Evolutionary conservation across 2,888 invertebrate species (phyloP).

Genomic region (Ariolimax columbianus): DNA sequence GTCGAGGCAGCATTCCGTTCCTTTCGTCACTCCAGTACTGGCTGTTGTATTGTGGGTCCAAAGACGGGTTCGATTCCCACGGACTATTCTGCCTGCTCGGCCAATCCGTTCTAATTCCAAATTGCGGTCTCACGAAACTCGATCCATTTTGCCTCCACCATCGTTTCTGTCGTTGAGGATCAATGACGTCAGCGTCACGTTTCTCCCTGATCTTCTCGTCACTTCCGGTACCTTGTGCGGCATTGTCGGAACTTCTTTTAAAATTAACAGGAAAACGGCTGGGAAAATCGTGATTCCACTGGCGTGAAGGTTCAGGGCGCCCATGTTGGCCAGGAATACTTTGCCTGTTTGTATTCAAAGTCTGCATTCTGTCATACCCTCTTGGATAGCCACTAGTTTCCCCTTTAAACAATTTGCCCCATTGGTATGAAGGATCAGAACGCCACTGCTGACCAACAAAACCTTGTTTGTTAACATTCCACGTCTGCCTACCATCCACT

Average conservation of each 20-base stretch:
- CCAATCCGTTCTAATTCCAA: background rate
- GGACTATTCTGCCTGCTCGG: background rate
- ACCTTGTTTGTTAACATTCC: background rate
- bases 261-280: background rate
- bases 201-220: background rate
- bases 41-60: background rate
- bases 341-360: background rate
- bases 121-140: background rate
- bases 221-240: background rate
- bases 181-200: background rate
- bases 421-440: no score
- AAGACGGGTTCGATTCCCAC: background rate
- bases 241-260: background rate
- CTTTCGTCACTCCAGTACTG: background rate
- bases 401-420: no score
- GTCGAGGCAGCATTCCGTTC: background rate
- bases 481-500: background rate
- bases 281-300: background rate
- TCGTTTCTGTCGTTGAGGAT: background rate
- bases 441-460: background rate
- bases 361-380: background rate
- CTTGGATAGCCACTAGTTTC: background rate
- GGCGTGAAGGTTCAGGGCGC: background rate
- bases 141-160: conserved; percentile 7
- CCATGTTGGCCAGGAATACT: background rate